Evolutionary conservation across 2,797 vertebrate species (phyloP), one percentile per base, ranked within the genome.

Genomic region (Hydrophis major): DNA sequence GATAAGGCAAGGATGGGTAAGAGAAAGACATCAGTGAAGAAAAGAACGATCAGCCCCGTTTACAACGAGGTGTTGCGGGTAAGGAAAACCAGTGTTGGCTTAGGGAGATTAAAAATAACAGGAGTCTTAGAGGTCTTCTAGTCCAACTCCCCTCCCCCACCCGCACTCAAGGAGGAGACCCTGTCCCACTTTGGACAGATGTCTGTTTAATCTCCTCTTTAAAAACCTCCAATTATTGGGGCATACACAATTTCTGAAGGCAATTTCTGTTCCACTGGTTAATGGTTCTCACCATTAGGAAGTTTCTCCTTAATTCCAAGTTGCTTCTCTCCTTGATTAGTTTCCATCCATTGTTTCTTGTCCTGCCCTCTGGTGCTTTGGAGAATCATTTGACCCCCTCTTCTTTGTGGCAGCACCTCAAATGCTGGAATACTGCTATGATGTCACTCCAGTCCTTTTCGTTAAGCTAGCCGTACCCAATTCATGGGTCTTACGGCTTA

Each of bases 1-100:
- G 97, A 98, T 94, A 98, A 98, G 95, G 97, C 97, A 47, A 96
- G 97, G 92, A 98, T 98, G 97, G 97, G 97, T 28, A 98, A 98
- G 93, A 96, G 97, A 92, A 98, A 98, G 90, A 97, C 97, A 0
- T 97, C 97, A 1, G 97, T 97, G 93, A 98, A 97, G 95, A 97
- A 97, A 93, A 97, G 96, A 92, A 97, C 97, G 1, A 95, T 96
- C 93, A 97, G 96, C 94, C 97, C 97, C 1, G 7, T 98, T 95
- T 98, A 97, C 94, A 98, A 97, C 0, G 97, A 98, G 90, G 96
- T 97, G 90, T 95, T 98, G 95, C 93, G 94, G 97, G 97, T 98
- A 94, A 94, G 96, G 89, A 87, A 16, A 87, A 86, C 22, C 12
- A 69, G 0, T 0, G 4, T 0, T 78, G 90, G 87, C 66, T 87